phyloP scores from a whole-genome alignment of 30 jellyfish, hydroid and myxozoan genomes.

The Nemopilema nomurai region DNA sequence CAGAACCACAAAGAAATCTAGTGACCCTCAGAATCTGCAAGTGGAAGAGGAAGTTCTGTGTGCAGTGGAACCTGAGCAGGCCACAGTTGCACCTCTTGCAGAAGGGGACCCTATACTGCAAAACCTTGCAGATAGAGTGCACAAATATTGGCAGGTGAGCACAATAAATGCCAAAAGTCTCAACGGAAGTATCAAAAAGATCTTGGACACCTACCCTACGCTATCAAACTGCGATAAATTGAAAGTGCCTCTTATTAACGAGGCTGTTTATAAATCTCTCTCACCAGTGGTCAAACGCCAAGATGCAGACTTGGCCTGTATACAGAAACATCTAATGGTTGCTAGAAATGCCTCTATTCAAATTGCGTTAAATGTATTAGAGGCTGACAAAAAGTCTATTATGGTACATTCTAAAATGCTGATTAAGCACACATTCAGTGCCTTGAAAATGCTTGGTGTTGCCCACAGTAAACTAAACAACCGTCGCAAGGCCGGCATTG shows the following conservation, averaged over 20 bases:
- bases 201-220: no score
- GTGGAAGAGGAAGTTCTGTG: constrained; percentile 4
- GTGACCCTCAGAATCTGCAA: neutral
- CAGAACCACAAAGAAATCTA: neutral
- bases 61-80: constrained; percentile 7
- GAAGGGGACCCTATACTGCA: no score
- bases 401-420: constrained; percentile 6
- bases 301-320: no score
- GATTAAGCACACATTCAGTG: neutral
- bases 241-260: no score
- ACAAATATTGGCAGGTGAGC: constrained; percentile 1
- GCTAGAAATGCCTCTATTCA: no score
- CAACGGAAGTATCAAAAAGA: no score
- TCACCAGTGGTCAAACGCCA: no score
- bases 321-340: no score
- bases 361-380: no score
- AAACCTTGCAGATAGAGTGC: no score
- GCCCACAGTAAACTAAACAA: constrained; percentile 28
- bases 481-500: neutral
- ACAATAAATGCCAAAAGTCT: neutral
- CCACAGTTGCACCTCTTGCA: constrained; percentile 5
- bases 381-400: neutral
- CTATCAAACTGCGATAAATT: no score
- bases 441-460: constrained; percentile 24
- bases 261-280: no score